phyloP scores from a whole-genome alignment of 2,797 vertebrate species.

The Gymnoscopelus braueri region DNA sequence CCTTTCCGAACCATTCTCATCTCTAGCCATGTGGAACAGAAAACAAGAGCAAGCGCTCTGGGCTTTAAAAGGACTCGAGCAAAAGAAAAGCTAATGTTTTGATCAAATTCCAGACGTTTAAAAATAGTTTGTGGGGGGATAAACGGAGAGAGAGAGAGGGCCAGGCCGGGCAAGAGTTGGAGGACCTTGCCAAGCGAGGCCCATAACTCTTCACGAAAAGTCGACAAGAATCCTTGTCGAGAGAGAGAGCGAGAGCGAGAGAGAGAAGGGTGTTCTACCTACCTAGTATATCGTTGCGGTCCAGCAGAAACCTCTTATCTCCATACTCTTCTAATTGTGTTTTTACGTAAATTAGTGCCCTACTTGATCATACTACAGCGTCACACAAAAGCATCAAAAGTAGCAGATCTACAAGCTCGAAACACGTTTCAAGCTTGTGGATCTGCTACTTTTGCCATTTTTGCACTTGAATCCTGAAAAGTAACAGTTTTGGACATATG shows the following conservation, averaged over 20 bases:
- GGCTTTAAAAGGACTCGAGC: constrained; percentile 75
- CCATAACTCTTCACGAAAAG: constrained; percentile 58
- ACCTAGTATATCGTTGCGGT: no score
- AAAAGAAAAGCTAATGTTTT: constrained; percentile 73
- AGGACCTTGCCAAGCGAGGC: constrained; percentile 61
- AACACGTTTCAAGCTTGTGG: no score
- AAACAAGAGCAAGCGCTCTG: constrained; percentile 61
- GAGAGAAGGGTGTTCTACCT: background rate
- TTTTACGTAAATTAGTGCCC: no score
- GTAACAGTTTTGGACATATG: no score
- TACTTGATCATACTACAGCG: no score
- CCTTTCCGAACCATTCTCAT: constrained; percentile 40
- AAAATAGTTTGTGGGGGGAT: constrained; percentile 77
- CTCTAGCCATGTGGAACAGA: constrained; percentile 67
- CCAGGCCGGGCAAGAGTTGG: constrained; percentile 46
- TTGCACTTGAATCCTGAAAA: no score
- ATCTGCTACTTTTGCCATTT: no score
- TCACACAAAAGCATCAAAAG: no score
- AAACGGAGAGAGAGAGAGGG: constrained; percentile 45
- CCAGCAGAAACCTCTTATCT: no score
- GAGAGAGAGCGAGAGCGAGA: constrained; percentile 6
- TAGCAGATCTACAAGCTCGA: no score
- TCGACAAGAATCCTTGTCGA: constrained; percentile 50
- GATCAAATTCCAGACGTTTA: constrained; percentile 80
- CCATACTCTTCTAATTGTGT: no score